Conservation (phyloP, 2,888 invertebrate genomes). For the Entomobrya multifasciata region DNA sequence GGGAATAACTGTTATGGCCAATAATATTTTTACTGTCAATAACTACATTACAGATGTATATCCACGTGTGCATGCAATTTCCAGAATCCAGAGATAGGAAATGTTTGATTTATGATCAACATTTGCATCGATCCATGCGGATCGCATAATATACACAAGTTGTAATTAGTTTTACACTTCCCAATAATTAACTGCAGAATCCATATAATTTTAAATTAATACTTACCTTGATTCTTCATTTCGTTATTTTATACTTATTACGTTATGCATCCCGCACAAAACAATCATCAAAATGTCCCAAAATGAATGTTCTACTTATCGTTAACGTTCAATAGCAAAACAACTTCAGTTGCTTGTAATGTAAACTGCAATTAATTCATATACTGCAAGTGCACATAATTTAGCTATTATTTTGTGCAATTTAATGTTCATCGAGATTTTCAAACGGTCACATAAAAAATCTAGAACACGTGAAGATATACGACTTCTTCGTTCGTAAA, state of each 20-base stretch:
- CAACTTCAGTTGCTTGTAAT: too few relatives aligned
- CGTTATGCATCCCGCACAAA: constrained; percentile 20
- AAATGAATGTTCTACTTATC: not conserved
- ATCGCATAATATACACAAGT: too few relatives aligned
- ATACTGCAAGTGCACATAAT: too few relatives aligned
- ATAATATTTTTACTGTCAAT: not conserved
- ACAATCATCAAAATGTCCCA: not conserved
- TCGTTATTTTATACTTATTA: constrained; percentile 1
- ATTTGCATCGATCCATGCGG: too few relatives aligned
- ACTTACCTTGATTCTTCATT: constrained; percentile 61
- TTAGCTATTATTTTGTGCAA: not conserved
- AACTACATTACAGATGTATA: too few relatives aligned
- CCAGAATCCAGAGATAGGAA: not conserved
- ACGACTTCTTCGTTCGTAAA: not conserved
- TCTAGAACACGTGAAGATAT: constrained; percentile 22
- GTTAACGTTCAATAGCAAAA: too few relatives aligned
- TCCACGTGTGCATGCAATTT: too few relatives aligned
- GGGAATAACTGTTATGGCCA: not conserved
- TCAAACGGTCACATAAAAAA: constrained; percentile 38
- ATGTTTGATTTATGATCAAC: too few relatives aligned
- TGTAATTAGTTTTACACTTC: too few relatives aligned
- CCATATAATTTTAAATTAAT: not conserved
- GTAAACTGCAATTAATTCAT: too few relatives aligned
- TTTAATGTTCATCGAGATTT: not conserved
- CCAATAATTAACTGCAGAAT: too few relatives aligned